Base-by-base conservation (phyloP, 1,140 invertebrate species). In the Eumaeus atala region DNA sequence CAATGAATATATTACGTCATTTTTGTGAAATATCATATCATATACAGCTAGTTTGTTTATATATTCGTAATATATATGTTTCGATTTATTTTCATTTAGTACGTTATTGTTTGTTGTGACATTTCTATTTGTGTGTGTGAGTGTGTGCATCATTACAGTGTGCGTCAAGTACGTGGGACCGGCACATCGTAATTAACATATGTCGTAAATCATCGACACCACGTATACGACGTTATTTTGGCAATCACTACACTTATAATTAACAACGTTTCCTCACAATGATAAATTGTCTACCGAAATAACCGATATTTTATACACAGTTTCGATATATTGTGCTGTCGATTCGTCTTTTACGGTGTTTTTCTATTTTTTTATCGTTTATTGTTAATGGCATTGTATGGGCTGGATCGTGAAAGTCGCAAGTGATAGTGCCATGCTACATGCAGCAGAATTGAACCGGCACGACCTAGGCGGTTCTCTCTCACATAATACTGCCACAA, bases 231-330 rank as follows among this genome's bases (percentile, higher is more conserved):
- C 21, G 77, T 81, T 74, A 76, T 80, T 84, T 84, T 84, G 81
- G 81, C 81, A 82, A 81, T 82, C 67, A 67, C 60, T 62, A 64
- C 69, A 58, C 67, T 71, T 77, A 72, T 80, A 75, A 84, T 84
- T 72, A 79, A 81, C 75, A 71, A 49, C 72, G 58, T 64, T 64
- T 70, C 67, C 72, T 67, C 72, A 55, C 55, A 61, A 65, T 81
- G 78, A 84, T 77, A 73, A 79, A 84, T 82, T 70, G 75, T 73
- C 67, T 70, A 67, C 70, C 56, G 74, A 82, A 82, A 82, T 84
- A 84, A 69, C 70, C 54, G 67, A 56, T 68, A 69, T 76, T 76
- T 73, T 74, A n/a, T 35, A 44, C 14, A 44, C 40, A 44, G 14
- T 44, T 44, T 14, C 21, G 21, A 28, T 28, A 3, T 44, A 16